Evolutionary conservation across 2,888 invertebrate genomes (phyloP), one percentile per base, ranked within the genome.

Genomic region (Scaptomyza reducta): DNA sequence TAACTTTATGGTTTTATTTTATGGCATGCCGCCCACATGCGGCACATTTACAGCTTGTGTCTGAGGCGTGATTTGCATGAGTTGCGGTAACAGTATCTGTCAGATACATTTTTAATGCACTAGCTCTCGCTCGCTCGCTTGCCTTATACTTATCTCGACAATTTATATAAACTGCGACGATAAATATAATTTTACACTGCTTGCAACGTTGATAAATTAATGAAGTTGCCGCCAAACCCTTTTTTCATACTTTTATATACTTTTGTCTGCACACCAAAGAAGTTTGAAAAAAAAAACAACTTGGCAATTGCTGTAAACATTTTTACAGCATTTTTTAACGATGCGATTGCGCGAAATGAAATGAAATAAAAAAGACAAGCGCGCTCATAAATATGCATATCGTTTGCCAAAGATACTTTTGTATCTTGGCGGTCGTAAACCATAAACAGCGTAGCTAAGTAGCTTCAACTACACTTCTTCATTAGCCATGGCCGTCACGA

Each of bases 251-350:
- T n/a, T 51, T 29, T 44, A 16, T 51, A 31, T 44, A 16, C 18
- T 33, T 46, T 33, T 49, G 49, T 35, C 49, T 50, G 49, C 41
- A 31, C 10, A 14, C 22, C 33, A 41, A 38, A 16, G 27, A 57
- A 47, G 44, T 16, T n/a, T 29, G 53, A 35, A 14, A 35, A 7
- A 38, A 38, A 16, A 14, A 16, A 7, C 7, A 40, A 49, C 66
- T 57, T 60, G 51, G 47, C 59, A 54, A 60, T 35, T 69, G 81
- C 82, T 45, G 67, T 77, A 70, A 81, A 72, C 62, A 64, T 64
- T 73, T 77, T 79, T 67, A 77, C 70, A 71, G 18, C 77, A 57
- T 62, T 75, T 81, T 40, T 84, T 82, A 85, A 85, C 58, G 88
- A 82, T 49, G 62, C 56, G 60, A 76, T 58, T 60, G 67, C 47